Evolutionary conservation across 2,888 invertebrate species (phyloP).

Genomic region (Perdita meconis): DNA sequence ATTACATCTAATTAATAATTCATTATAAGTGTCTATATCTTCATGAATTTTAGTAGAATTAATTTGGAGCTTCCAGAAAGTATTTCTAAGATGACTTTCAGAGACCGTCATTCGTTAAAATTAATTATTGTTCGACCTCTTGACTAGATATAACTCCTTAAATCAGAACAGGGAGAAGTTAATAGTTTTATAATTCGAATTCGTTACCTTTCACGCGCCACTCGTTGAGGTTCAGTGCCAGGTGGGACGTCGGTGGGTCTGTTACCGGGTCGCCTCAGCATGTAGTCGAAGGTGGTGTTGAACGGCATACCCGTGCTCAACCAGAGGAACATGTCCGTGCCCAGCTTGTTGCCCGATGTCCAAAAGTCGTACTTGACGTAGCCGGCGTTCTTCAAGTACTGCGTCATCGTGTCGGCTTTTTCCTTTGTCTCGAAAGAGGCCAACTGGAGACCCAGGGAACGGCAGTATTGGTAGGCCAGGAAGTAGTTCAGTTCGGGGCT

Average conservation of each 20-base stretch:
- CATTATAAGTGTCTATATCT: too few species aligned
- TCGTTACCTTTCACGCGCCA: constrained; percentile 89
- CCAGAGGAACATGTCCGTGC: constrained; percentile 95
- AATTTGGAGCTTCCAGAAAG: too few species aligned
- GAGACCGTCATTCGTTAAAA: too few species aligned
- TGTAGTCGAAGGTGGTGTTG: constrained; percentile 95
- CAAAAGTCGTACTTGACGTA: constrained; percentile 94
- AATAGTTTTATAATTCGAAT: background rate
- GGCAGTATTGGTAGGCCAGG: constrained; percentile 94
- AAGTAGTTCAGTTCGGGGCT: constrained; percentile 94
- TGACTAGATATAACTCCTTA: too few species aligned
- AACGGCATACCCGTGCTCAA: constrained; percentile 95
- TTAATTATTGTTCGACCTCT: too few species aligned
- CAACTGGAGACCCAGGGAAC: constrained; percentile 93
- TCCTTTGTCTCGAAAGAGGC: constrained; percentile 94
- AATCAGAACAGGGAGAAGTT: too few species aligned
- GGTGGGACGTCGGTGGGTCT: constrained; percentile 87
- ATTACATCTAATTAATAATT: too few species aligned
- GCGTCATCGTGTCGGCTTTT: constrained; percentile 93
- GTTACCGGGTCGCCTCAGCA: constrained; percentile 86
- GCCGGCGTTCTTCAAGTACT: constrained; percentile 92
- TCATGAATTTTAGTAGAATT: too few species aligned
- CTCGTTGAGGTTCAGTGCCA: constrained; percentile 91
- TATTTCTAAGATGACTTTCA: too few species aligned
- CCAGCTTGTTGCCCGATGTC: constrained; percentile 94